These are phyloP conservation scores for Callopanchax toddi DNA, from an alignment of 2,113 vertebrate genomes.

Conservation along the genomic window DNA sequence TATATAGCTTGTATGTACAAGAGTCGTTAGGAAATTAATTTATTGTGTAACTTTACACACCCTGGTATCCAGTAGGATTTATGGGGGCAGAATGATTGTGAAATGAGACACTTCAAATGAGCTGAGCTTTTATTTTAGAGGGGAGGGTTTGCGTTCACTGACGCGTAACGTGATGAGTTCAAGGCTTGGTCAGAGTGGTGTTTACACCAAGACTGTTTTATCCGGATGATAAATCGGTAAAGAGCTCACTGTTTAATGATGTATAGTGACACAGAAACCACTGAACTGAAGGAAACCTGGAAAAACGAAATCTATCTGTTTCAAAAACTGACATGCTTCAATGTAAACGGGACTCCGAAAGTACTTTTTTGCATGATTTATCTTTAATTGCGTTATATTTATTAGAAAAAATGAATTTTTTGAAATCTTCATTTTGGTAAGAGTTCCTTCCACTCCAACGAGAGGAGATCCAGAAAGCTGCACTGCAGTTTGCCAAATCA, in stretches of 20 bases:
- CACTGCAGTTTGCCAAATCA: constrained; percentile 60
- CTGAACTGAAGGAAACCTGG: constrained; percentile 27
- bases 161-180: constrained; percentile 41
- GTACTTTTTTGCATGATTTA: not conserved
- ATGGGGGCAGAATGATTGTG: constrained; percentile 23
- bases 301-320: not conserved
- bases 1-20: constrained; percentile 45
- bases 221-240: constrained; percentile 59
- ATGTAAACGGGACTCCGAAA: constrained; percentile 1
- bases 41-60: constrained; percentile 49
- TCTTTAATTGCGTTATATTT: not conserved
- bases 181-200: constrained; percentile 41
- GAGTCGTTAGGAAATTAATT: constrained; percentile 54
- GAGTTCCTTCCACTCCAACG: constrained; percentile 9
- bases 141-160: constrained; percentile 15
- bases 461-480: constrained; percentile 35
- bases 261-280: constrained; percentile 17
- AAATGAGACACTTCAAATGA: constrained; percentile 44
- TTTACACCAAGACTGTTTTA: constrained; percentile 40
- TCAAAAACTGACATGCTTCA: not conserved
- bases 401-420: not conserved
- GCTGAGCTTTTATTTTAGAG: constrained; percentile 28
- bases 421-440: constrained; percentile 12
- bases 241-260: constrained; percentile 43
- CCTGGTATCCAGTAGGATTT: constrained; percentile 34